These are phyloP conservation scores for Xestia xanthographa DNA, from an alignment of 2,888 invertebrate species.

Conservation along the genomic window DNA sequence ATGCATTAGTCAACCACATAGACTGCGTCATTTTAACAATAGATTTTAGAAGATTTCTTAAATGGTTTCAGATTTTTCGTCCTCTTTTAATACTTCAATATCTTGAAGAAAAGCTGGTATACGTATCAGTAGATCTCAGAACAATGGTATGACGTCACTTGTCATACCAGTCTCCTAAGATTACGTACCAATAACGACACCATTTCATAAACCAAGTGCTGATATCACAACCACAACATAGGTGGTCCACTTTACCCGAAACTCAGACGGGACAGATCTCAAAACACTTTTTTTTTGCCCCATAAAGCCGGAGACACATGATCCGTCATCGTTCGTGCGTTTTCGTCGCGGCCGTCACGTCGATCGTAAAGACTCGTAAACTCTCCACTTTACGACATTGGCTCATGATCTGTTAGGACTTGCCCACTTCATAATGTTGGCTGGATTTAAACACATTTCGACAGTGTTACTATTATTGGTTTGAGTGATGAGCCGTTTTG, in stretches of 20 bases:
- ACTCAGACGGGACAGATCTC: constrained; percentile 53
- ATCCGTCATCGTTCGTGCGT: constrained; percentile 72
- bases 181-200: neutral
- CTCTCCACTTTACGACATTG: constrained; percentile 73
- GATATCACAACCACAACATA: constrained; percentile 39
- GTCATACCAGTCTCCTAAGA: neutral
- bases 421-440: constrained; percentile 66
- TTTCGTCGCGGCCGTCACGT: constrained; percentile 73
- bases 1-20: neutral
- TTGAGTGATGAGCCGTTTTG: constrained; percentile 65
- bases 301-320: constrained; percentile 72
- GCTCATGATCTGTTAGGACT: constrained; percentile 71
- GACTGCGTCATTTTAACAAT: neutral
- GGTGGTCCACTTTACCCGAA: constrained; percentile 70
- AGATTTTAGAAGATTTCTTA: no score
- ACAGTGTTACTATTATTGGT: constrained; percentile 64
- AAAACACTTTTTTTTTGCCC: constrained; percentile 64
- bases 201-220: constrained; percentile 7
- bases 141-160: neutral
- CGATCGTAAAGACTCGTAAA: constrained; percentile 79
- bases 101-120: neutral
- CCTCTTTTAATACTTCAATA: neutral
- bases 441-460: constrained; percentile 68
- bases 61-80: neutral
- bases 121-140: neutral